Evolutionary conservation across 2,797 vertebrate genomes (phyloP), one percentile per base, ranked within the genome.

Genomic region (Xenentodon cancila): DNA sequence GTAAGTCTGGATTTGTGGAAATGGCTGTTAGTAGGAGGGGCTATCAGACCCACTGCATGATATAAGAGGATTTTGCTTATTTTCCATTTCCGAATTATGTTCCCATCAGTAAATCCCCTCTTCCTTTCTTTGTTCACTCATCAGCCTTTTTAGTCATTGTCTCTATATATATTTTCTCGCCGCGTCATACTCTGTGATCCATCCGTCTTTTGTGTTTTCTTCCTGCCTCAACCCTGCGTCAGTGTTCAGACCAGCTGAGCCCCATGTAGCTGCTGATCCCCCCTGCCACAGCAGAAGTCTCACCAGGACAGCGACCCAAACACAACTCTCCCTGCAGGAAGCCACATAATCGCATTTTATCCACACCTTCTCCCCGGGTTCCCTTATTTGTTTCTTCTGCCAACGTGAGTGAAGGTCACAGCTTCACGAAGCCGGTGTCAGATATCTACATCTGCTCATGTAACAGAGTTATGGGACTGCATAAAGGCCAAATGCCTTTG

Each of bases 181-280:
- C 17, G 27, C 59, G 9, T 37, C 73, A 53, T 72, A 40, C 27
- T 21, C 21, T 50, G 5, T 67, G 54, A 78, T 85, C 66, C 52
- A 59, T 69, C 77, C 63, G 64, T 80, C 79, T 80, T 70, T 65
- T 44, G 48, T 69, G 12, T 77, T 56, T 67, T 32, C 7, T 8
- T 40, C 58, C 64, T 61, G 49, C 47, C 53, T 53, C 27, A 0
- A 1, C 50, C 68, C 71, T n/a, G 18, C 67, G 68, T 65, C 65
- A 66, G 79, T 51, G 53, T 71, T 82, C 64, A 56, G 71, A 80
- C 59, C 71, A 76, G 79, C 79, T 80, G 74, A 84, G 71, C 53
- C 64, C 53, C 20, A 57, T 67, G 75, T 56, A 40, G 59, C 34
- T 0, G 4, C 50, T 73, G 55, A 79, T 79, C 70, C 70, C 55